Base-by-base conservation (phyloP, 2,888 invertebrate genomes). In the Lordiphosa fenestrarum region DNA sequence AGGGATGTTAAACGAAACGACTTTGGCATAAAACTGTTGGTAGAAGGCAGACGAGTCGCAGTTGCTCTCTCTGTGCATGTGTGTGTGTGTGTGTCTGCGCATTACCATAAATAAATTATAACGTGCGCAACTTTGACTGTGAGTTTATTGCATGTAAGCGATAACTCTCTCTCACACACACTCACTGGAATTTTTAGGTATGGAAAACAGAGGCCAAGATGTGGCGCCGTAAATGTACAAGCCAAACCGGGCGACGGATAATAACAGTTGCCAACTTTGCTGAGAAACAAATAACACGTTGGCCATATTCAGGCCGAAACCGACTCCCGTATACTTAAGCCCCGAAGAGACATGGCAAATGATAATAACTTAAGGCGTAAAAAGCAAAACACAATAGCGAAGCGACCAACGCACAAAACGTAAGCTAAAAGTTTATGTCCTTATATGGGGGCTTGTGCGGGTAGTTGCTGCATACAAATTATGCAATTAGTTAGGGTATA, bases 401-500 rank as follows among this genome's bases (percentile, higher is more conserved):
- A 49, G 33, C 53, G 42, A 62, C 50, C 41, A 55, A 47, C 55
- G 58, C 59, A 62, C 48, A 53, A 54, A 42, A 46, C 49, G 46
- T 52, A 53, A 60, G 59, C 53, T 60, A 65, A 82, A 56, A 77
- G 36, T 71, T 78, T 54, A 57, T 69, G 66, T 64, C 53, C 68
- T 25, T 44, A 51, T 38, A 56, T 56, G 57, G 66, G 25, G 25
- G 25, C 33, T 55, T 59, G 47, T 62, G 67, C 55, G 62, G 33
- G 57, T 49, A 23, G 42, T 52, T 42, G 53, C 76, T 85, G 88
- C 87, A 88, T 88, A 86, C 87, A 88, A 88, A 87, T 88, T 87
- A 87, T 85, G 87, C 83, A 87, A 87, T 88, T 88, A 88, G 78
- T 62, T 71, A 57, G 12, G 38, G 41, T 19, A 47, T 13, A 48